phyloP scores from a whole-genome alignment of 2,113 vertebrate genomes.

The Neomonachus schauinslandi region DNA sequence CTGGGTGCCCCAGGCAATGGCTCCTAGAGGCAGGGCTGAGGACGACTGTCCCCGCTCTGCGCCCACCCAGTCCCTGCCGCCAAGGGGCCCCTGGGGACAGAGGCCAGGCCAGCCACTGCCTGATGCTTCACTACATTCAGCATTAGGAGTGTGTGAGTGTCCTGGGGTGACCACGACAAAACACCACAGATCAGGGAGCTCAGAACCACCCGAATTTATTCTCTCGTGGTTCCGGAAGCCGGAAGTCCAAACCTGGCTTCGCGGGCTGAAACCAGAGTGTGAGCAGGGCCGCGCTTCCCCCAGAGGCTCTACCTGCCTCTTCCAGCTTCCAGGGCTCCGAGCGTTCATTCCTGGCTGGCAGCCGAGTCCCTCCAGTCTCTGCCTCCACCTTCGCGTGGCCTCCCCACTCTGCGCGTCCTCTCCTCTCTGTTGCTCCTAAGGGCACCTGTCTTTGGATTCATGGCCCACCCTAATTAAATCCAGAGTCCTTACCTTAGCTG shows the following conservation, averaged over 20 bases:
- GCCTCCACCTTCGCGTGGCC: fast-evolving
- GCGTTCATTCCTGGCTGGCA: neutral
- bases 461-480: too few relatives aligned
- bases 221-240: neutral
- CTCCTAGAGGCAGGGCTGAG: neutral
- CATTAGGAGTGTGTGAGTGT: neutral
- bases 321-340: neutral
- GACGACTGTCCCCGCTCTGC: fast-evolving
- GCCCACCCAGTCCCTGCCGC: neutral
- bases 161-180: fast-evolving
- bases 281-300: neutral
- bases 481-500: neutral
- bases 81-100: neutral
- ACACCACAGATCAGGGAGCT: neutral
- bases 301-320: neutral
- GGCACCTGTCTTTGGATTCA: too few relatives aligned
- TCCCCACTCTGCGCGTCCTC: fast-evolving
- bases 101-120: neutral
- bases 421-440: neutral
- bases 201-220: fast-evolving
- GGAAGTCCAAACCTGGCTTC: neutral
- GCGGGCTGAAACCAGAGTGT: neutral
- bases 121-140: neutral
- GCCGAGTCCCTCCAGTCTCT: neutral
- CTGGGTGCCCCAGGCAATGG: neutral